phyloP scores from a whole-genome alignment of 2,888 invertebrate species.

The Tenodera sinensis region DNA sequence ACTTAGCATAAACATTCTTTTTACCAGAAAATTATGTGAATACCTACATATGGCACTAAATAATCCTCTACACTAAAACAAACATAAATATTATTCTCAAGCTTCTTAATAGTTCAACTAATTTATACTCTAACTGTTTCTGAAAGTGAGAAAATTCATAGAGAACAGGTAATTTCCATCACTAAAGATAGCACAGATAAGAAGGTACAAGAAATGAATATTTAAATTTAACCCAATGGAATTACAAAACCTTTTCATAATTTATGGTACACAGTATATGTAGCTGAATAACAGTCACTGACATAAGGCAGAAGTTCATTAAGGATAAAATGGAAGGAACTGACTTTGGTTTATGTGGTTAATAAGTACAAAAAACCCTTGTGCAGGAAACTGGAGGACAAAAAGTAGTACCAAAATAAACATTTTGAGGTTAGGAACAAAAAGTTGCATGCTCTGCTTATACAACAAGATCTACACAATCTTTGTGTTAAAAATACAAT shows the following conservation, averaged over 20 bases:
- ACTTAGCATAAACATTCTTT: background rate
- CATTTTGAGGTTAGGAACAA: too few relatives aligned
- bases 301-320: too few relatives aligned
- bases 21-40: background rate
- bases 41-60: background rate
- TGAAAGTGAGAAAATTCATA: background rate
- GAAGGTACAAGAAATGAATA: background rate
- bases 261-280: background rate
- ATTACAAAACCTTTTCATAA: too few relatives aligned
- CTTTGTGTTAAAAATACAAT: too few relatives aligned
- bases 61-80: background rate
- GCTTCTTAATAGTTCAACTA: background rate
- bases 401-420: too few relatives aligned
- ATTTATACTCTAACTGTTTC: background rate
- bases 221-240: background rate
- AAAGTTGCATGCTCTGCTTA: too few relatives aligned
- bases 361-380: too few relatives aligned
- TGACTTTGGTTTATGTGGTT: too few relatives aligned
- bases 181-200: background rate
- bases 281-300: too few relatives aligned
- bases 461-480: too few relatives aligned
- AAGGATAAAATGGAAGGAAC: too few relatives aligned
- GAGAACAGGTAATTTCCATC: background rate
- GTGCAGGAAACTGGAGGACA: too few relatives aligned
- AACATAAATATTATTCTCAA: background rate